A percentile compares a stretch with the other conserved stretches of the same genome.
These are phyloP conservation scores for Tricholauxania praeusta DNA, from an alignment of 2,888 invertebrate genomes.

Conservation along the genomic window DNA sequence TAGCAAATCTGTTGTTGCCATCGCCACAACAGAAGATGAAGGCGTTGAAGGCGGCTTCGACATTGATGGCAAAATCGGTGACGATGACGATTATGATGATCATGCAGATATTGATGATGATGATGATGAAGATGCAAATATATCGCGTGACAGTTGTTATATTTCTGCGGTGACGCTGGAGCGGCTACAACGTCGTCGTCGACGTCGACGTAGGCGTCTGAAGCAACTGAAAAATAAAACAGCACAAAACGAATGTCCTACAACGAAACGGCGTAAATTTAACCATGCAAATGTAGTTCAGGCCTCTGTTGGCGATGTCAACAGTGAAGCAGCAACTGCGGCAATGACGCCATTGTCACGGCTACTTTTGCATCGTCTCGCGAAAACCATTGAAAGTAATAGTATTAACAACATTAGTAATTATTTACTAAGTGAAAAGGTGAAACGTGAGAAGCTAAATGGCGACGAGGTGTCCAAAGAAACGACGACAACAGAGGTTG, in stretches of 20 bases:
- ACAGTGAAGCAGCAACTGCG: slow-evolving; percentile 17
- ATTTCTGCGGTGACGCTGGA: slow-evolving; percentile 57
- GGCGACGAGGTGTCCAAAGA: slow-evolving; percentile 44
- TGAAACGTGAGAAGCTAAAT: slow-evolving; percentile 56
- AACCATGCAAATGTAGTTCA: slow-evolving; percentile 38
- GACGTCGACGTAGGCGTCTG: slow-evolving; percentile 47
- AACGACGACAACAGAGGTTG: slow-evolving; percentile 34
- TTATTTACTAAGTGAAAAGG: slow-evolving; percentile 49
- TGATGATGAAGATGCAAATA: slow-evolving; percentile 53
- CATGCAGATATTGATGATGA: slow-evolving; percentile 46
- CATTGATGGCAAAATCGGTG: slow-evolving; percentile 39
- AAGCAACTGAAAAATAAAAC: slow-evolving; percentile 49
- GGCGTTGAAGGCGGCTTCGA: slow-evolving; percentile 41
- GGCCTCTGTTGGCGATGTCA: slow-evolving; percentile 39
- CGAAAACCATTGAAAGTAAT: slow-evolving; percentile 53
- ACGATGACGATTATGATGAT: slow-evolving; percentile 44
- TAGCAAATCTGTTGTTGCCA: slow-evolving; percentile 44
- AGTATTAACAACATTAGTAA: slow-evolving; percentile 52
- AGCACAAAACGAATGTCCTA: slow-evolving; percentile 48
- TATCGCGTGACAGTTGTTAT: slow-evolving; percentile 56
- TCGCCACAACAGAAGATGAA: slow-evolving; percentile 40
- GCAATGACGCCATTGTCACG: slow-evolving; percentile 52
- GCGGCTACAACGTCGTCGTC: slow-evolving; percentile 43
- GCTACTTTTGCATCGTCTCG: slow-evolving; percentile 56
- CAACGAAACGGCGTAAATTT: slow-evolving; percentile 54